Evolutionary conservation across 2,797 vertebrate genomes (phyloP).

Genomic region (Acipenser transmontanus): DNA sequence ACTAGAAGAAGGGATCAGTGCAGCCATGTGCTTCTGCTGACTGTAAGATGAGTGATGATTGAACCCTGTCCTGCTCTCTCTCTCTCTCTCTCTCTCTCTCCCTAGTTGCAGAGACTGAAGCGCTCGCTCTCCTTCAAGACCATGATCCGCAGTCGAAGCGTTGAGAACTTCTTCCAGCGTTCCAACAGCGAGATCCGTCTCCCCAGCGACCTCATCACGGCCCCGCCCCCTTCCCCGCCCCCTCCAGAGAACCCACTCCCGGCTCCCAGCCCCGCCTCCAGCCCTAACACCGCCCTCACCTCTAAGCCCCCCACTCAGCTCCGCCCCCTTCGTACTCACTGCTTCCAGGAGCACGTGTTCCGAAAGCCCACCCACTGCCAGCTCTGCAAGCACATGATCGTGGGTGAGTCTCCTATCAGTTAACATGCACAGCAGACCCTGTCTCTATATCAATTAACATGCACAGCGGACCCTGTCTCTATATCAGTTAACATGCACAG

Average conservation of each 20-base stretch:
- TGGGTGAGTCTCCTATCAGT: conserved; percentile 59
- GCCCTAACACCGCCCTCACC: conserved; percentile 54
- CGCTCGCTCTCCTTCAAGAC: conserved; percentile 83
- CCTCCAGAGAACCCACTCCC: conserved; percentile 48
- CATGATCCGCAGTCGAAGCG: conserved; percentile 83
- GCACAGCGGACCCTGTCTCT: too few relatives aligned
- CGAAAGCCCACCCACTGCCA: conserved; percentile 81
- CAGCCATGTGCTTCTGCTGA: too few relatives aligned
- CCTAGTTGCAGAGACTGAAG: conserved; percentile 77
- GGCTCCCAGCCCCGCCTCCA: conserved; percentile 41
- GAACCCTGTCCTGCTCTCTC: neutral
- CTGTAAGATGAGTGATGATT: too few relatives aligned
- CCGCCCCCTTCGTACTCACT: conserved; percentile 66
- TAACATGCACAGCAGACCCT: too few relatives aligned
- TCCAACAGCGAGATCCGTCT: conserved; percentile 73
- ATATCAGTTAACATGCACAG: too few relatives aligned
- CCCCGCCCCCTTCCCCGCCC: conserved; percentile 59
- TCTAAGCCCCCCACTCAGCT: conserved; percentile 48
- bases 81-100: conserved; percentile 14
- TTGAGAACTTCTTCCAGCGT: conserved; percentile 86
- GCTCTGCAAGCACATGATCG: conserved; percentile 84
- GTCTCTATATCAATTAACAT: too few relatives aligned
- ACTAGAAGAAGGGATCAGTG: too few relatives aligned
- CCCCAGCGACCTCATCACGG: conserved; percentile 69
- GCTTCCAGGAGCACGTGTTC: conserved; percentile 82